phyloP scores from a whole-genome alignment of 2,888 invertebrate species.

The Diogma glabrata region DNA sequence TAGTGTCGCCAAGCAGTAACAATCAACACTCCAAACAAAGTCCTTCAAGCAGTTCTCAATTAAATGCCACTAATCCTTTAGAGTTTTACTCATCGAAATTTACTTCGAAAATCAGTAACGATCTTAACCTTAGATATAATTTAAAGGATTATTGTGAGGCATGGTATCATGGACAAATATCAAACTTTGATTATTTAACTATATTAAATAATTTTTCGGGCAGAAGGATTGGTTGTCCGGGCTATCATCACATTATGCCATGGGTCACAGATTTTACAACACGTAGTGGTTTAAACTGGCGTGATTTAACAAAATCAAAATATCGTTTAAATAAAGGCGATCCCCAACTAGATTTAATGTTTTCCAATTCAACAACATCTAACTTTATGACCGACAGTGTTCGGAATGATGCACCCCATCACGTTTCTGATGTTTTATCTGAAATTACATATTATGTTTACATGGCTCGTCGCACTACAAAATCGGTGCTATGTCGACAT shows the following conservation, averaged over 20 bases:
- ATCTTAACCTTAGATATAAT: too few species aligned
- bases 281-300: slow-evolving; percentile 71
- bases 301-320: slow-evolving; percentile 88
- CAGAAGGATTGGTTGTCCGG: slow-evolving; percentile 66
- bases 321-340: slow-evolving; percentile 95
- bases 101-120: too few species aligned
- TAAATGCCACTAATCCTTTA: too few species aligned
- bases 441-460: slow-evolving; percentile 98
- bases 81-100: too few species aligned
- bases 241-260: slow-evolving; percentile 89
- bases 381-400: slow-evolving; percentile 19
- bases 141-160: slow-evolving; percentile 47
- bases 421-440: slow-evolving; percentile 89
- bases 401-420: too few species aligned
- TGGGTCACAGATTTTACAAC: slow-evolving; percentile 93
- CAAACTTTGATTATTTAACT: slow-evolving; percentile 87
- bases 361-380: slow-evolving; percentile 26
- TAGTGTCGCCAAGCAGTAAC: too few species aligned
- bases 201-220: slow-evolving; percentile 79
- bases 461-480: slow-evolving; percentile 74
- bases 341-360: slow-evolving; percentile 85
- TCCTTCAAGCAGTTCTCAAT: too few species aligned
- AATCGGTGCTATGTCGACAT: slow-evolving; percentile 75
- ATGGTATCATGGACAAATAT: slow-evolving; percentile 79
- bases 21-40: too few species aligned